Evolutionary conservation across 1,140 invertebrate species (phyloP).

Genomic region (Phymorhynchus buccinoides): DNA sequence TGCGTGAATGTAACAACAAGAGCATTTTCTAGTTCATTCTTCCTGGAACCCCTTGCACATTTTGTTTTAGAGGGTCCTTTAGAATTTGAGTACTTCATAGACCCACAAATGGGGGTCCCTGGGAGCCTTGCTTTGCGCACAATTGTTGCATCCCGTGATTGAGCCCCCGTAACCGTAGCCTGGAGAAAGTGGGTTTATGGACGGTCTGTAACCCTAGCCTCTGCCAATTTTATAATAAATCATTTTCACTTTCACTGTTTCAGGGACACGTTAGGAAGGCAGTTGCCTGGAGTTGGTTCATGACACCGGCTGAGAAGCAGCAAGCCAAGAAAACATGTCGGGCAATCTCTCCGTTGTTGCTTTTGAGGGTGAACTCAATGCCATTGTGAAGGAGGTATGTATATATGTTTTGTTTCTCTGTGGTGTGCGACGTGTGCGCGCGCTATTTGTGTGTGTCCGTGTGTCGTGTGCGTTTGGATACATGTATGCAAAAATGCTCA

Average conservation of each 20-base stretch:
- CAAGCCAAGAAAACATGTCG: slow-evolving; percentile 61
- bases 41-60: too few species aligned
- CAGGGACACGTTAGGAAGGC: background rate
- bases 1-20: too few species aligned
- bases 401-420: background rate
- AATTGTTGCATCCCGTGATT: too few species aligned
- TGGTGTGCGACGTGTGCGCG: too few species aligned
- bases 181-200: too few species aligned
- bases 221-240: background rate
- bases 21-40: too few species aligned
- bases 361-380: slow-evolving; percentile 73
- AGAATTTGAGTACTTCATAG: too few species aligned
- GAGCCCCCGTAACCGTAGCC: too few species aligned
- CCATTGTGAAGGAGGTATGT: slow-evolving; percentile 72
- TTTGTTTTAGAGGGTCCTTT: too few species aligned
- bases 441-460: background rate
- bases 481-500: background rate
- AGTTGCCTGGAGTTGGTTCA: background rate
- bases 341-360: slow-evolving; percentile 67
- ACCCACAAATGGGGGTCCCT: too few species aligned
- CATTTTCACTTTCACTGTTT: background rate
- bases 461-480: background rate
- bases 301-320: background rate
- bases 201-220: too few species aligned
- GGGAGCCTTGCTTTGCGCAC: too few species aligned